Conservation (phyloP, 2,113 vertebrate species). For the Balaeniceps rex region DNA sequence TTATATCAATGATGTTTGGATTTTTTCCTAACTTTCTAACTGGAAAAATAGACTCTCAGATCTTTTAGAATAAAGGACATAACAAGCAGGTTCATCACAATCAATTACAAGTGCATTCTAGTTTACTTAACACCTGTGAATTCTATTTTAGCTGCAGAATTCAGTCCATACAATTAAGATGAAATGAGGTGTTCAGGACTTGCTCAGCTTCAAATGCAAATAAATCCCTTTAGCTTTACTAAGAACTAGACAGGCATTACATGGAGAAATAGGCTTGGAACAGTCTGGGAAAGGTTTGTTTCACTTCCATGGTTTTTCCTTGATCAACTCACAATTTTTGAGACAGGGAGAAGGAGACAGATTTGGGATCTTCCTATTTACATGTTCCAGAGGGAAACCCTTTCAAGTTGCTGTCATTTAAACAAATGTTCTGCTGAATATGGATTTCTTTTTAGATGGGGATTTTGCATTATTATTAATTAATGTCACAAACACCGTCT, state of each 20-base stretch:
- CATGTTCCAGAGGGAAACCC: background rate
- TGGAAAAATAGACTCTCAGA: background rate
- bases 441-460: background rate
- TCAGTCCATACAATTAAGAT: background rate
- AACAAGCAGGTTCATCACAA: background rate
- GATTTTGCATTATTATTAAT: background rate
- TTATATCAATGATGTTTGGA: background rate
- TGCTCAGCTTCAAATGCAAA: background rate
- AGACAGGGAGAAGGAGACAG: background rate
- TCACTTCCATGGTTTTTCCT: background rate
- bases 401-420: background rate
- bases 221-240: constrained; percentile 17
- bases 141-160: background rate
- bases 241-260: background rate
- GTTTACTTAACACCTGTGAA: background rate
- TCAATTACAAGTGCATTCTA: background rate
- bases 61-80: background rate
- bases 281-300: background rate
- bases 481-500: background rate
- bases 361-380: background rate
- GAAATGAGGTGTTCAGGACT: background rate
- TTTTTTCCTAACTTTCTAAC: background rate
- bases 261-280: background rate
- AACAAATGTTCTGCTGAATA: background rate
- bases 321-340: background rate